phyloP scores from a whole-genome alignment of 2,113 vertebrate species.

The Cyanoramphus novaezelandiae region DNA sequence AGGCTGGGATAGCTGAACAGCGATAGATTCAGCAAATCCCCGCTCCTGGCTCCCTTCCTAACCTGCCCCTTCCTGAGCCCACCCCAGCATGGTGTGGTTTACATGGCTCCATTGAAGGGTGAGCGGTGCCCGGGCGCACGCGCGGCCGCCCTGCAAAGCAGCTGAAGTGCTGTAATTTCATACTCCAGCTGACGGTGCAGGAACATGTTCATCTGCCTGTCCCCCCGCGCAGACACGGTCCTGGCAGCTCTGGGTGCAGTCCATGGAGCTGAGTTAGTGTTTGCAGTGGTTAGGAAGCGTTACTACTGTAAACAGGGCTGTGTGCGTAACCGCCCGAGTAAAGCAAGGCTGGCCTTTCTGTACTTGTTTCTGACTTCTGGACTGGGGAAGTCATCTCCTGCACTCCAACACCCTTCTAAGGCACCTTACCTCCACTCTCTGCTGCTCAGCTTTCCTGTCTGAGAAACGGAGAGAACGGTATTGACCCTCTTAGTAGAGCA shows the following conservation, averaged over 20 bases:
- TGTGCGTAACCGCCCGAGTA: fast-evolving
- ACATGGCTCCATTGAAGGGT: not conserved
- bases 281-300: not conserved
- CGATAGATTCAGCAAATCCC: not conserved
- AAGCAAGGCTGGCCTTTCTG: not conserved
- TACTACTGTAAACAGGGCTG: not conserved
- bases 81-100: not conserved
- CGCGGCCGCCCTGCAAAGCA: not conserved
- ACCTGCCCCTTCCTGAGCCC: not conserved
- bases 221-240: fast-evolving
- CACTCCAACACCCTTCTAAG: not conserved
- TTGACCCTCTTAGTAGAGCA: not conserved
- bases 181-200: slow-evolving; percentile 34
- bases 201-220: not conserved
- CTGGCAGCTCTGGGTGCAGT: not conserved
- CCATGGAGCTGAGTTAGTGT: not conserved
- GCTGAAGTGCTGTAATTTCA: slow-evolving; percentile 60
- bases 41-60: not conserved
- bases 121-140: fast-evolving
- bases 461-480: not conserved
- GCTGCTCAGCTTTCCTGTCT: not conserved
- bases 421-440: not conserved
- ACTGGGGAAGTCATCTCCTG: not conserved
- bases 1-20: fast-evolving
- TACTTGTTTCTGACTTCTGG: not conserved